These are phyloP conservation scores for Camptogramma bilineatum DNA, from an alignment of 2,888 invertebrate species.

Conservation along the genomic window DNA sequence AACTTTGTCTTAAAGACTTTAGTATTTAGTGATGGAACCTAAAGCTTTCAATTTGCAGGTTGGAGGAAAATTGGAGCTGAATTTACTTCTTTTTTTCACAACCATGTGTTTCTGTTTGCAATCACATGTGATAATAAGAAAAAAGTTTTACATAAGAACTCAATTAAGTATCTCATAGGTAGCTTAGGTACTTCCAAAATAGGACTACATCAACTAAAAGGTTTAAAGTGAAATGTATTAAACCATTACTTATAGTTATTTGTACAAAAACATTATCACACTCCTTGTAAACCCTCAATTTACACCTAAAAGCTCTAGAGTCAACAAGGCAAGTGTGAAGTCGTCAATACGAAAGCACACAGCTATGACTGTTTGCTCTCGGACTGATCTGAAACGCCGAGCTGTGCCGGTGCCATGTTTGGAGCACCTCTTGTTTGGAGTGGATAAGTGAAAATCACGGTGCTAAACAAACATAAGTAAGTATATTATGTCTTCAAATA, in stretches of 20 bases:
- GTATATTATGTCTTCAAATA: slow-evolving; percentile 6
- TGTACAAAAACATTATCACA: neutral
- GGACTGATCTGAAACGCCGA: slow-evolving; percentile 13
- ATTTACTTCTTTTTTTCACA: no score
- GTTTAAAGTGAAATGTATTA: neutral
- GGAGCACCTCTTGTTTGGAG: slow-evolving; percentile 16
- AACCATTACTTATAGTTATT: no score
- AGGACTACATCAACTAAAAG: no score
- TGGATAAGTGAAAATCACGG: slow-evolving; percentile 19
- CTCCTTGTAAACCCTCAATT: slow-evolving; percentile 8
- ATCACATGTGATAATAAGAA: no score
- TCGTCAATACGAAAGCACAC: slow-evolving; percentile 19
- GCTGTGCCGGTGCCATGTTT: slow-evolving; percentile 1
- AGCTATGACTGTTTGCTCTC: slow-evolving; percentile 6
- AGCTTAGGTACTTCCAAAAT: no score
- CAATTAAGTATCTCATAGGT: no score
- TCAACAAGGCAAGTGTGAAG: slow-evolving; percentile 26
- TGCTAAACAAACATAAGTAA: slow-evolving; percentile 12
- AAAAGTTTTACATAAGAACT: no score
- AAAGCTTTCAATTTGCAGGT: no score
- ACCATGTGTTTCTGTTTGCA: no score
- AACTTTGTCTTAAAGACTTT: no score
- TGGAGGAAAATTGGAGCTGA: no score
- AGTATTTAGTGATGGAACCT: no score
- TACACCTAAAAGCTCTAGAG: slow-evolving; percentile 6